Evolutionary conservation across 2,797 vertebrate genomes (phyloP).

Genomic region (Sphaeramia orbicularis): DNA sequence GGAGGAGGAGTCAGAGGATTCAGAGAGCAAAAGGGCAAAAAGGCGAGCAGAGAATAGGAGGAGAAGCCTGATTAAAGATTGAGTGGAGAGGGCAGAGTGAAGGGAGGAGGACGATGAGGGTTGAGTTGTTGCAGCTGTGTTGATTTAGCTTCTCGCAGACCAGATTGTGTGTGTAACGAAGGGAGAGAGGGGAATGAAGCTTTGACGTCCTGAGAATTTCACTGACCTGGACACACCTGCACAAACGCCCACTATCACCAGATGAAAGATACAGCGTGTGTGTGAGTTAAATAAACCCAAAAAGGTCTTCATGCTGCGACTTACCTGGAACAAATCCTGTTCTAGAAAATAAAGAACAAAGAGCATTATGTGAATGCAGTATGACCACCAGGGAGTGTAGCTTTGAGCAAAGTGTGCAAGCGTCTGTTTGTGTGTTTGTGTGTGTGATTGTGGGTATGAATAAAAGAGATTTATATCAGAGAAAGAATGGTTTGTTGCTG

Average conservation of each 20-base stretch:
- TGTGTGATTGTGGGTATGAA: slow-evolving; percentile 47
- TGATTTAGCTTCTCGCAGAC: slow-evolving; percentile 70
- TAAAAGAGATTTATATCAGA: slow-evolving; percentile 76
- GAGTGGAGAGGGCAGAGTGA: slow-evolving; percentile 50
- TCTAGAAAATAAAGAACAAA: slow-evolving; percentile 61
- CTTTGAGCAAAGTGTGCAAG: slow-evolving; percentile 47
- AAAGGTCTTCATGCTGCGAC: slow-evolving; percentile 56
- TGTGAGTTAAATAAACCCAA: slow-evolving; percentile 40
- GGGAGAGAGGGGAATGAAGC: slow-evolving; percentile 13
- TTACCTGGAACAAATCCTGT: slow-evolving; percentile 80
- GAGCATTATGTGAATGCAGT: slow-evolving; percentile 64
- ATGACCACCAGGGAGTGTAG: slow-evolving; percentile 72
- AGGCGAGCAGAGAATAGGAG: slow-evolving; percentile 47
- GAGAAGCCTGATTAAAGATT: slow-evolving; percentile 59
- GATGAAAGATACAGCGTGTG: slow-evolving; percentile 55
- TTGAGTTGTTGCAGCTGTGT: slow-evolving; percentile 81
- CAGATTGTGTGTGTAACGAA: slow-evolving; percentile 17
- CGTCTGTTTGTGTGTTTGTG: slow-evolving; percentile 15
- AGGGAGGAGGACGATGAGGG: slow-evolving; percentile 49
- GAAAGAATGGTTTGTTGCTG: slow-evolving; percentile 73
- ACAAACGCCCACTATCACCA: slow-evolving; percentile 56
- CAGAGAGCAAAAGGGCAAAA: slow-evolving; percentile 55
- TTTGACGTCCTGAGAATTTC: slow-evolving; percentile 30
- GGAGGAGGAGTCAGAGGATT: slow-evolving; percentile 26
- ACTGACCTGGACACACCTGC: slow-evolving; percentile 70